Evolutionary conservation across 2,888 invertebrate genomes (phyloP), one percentile per base, ranked within the genome.

Genomic region (Cyaniris semiargus): DNA sequence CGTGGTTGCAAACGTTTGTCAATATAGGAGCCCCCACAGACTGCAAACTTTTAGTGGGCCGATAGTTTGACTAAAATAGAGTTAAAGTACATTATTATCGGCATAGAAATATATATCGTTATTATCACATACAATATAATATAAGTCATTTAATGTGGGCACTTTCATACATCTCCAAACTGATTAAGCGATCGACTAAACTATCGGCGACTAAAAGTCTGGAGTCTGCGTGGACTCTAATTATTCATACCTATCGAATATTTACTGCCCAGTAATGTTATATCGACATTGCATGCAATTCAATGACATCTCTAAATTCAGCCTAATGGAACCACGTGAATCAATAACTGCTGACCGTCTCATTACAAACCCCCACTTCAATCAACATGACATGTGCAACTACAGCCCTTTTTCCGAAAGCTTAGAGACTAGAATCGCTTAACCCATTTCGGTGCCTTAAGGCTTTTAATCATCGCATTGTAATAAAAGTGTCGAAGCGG

Each of bases 311-410:
- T 79, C 82, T 84, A 83, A 82, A 81, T 79, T 80, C 83, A 76
- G 84, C 85, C 85, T 88, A 88, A 89, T 86, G 85, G 87, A 84
- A 86, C 87, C 87, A 87, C 88, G 88, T 87, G 91, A 93, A 93
- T 93, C 93, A 93, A 93, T 93, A 93, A 90, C 90, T 89, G 89
- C 91, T 91, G 92, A 90, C 93, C 91, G 86, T 86, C 90, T 92
- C 91, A 93, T 93, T 92, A 92, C 89, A 86, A 85, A 86, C 87
- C 83, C 87, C 85, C 87, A 88, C 88, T 91, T 89, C 90, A 90
- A 91, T 91, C 90, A 89, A 86, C 84, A 80, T 78, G 76, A 70
- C 76, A 77, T 83, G 82, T 66, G 27, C 84, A 48, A 86, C 79
- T 82, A 70, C 78, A 78, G 80, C 80, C 86, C 81, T 80, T 88